Evolutionary conservation across 2,888 invertebrate genomes (phyloP).

Genomic region (Tenthredo mesomela): DNA sequence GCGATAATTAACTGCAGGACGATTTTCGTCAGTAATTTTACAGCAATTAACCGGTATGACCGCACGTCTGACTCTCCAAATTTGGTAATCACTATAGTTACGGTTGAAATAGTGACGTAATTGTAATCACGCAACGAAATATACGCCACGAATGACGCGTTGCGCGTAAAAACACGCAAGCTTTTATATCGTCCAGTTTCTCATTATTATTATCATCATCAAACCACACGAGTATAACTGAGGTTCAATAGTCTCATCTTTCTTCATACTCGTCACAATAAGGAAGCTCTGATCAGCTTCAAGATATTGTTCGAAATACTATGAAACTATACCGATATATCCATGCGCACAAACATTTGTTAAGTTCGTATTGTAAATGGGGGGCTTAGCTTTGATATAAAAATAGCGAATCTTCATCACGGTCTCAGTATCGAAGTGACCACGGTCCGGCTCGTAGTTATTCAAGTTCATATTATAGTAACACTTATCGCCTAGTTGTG

Average conservation of each 20-base stretch:
- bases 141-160: constrained; percentile 16
- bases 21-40: constrained; percentile 34
- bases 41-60: constrained; percentile 26
- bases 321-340: background rate
- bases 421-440: constrained; percentile 18
- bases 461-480: constrained; percentile 2
- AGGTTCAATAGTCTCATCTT: constrained; percentile 7
- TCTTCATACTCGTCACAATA: background rate
- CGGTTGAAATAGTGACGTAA: constrained; percentile 32
- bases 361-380: constrained; percentile 6
- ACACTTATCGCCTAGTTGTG: background rate
- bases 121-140: constrained; percentile 8
- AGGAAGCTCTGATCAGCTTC: background rate
- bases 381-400: constrained; percentile 15
- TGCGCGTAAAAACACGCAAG: background rate
- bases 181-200: background rate
- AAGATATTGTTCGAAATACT: background rate
- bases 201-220: background rate
- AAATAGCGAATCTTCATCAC: constrained; percentile 9
- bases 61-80: background rate
- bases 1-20: constrained; percentile 33
- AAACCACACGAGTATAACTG: background rate
- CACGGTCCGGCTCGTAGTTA: background rate
- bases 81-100: constrained; percentile 2
- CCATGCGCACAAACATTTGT: background rate